Evolutionary conservation across 1,140 invertebrate species (phyloP), one percentile per base, ranked within the genome.

Genomic region (Conus ventricosus): DNA sequence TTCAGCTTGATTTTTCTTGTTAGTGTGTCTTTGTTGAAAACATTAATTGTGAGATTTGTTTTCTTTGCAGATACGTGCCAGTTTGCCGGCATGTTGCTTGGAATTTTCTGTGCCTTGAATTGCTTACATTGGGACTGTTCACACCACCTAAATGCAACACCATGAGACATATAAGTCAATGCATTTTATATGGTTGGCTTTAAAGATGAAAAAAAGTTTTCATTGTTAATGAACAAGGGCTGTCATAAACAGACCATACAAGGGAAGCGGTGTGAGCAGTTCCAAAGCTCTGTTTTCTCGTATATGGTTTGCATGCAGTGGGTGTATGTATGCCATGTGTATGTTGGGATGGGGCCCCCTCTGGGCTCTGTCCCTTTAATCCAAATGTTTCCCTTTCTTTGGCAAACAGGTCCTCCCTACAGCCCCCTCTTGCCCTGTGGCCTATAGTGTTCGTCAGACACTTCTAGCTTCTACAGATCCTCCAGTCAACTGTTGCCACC

Each of bases 361-460:
- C 20, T 25, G 85, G 85, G 85, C 75, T 55, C 85, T 78, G 71
- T 87, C 85, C 85, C 71, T 87, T 87, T 87, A 87, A 87, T 87
- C 71, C 71, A 76, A 75, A 57, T 87, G 71, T 87, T 57, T 87
- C 67, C 85, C 85, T 87, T 87, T 87, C 85, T 87, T 75, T 87
- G 85, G 71, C 75, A 55, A 84, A 84, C 82, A 84, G 82, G 82
- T 84, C 6, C 25, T 55, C 57, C 81, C n/a, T 55, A 7, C 5
- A 13, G 5, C 81, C 82, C 82, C 57, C 82, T 63, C 54, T 84
- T 63, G 27, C 55, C 57, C 54, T 63, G 82, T 84, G 82, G 55
- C 82, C 51, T 63, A 23, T 84, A 54, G 6, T 53, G 39, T 81
- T 51, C 51, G 39, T 78, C 76, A 78, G 25, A 78, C n/a, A 39